Evolutionary conservation across 2,113 vertebrate genomes (phyloP), one percentile per base, ranked within the genome.

Genomic region (Tautogolabrus adspersus): DNA sequence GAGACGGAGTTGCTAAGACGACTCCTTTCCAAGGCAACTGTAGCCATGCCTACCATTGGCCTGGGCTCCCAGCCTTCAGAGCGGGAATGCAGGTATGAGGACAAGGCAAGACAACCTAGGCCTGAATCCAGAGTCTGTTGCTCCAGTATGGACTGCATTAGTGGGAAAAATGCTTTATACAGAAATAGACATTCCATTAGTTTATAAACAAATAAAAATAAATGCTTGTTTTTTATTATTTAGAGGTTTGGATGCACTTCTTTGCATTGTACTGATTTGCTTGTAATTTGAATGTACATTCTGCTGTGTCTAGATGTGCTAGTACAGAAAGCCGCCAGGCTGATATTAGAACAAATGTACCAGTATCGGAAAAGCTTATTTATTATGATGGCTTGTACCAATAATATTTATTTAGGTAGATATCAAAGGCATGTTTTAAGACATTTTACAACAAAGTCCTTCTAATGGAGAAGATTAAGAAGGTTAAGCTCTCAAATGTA

Each of bases 41-140:
- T 95, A 87, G 91, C 93, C 87, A 92, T 94, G 90, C 93, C 94
- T 79, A 91, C 91, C 83, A 86, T 90, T 85, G 88, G 90, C 78
- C 88, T 87, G 90, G 84, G 86, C 87, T 93, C 92, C 91, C 92
- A 72, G 90, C 93, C 92, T 79, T 88, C 89, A 82, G 91, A 94
- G 90, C 80, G 89, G 89, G 89, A 84, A 86, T 81, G 66, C 93
- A 95, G 94, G 94, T 94, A 94, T 26, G 89, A 52, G 49, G 74
- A 88, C 40, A 2, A 72, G 74, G 83, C 81, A 81, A 77, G 81
- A 77, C 61, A 51, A 10, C 38, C 40, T 34, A 63, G 64, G 81
- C 80, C 82, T 21, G 22, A 79, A 71, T 66, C 60, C 64, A 72
- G 19, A 61, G 73, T 57, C 8, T 75, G 40, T 51, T 75, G 75